Conservation (phyloP, 92 coral and sea anemone genomes). For the Porites cylindrica region DNA sequence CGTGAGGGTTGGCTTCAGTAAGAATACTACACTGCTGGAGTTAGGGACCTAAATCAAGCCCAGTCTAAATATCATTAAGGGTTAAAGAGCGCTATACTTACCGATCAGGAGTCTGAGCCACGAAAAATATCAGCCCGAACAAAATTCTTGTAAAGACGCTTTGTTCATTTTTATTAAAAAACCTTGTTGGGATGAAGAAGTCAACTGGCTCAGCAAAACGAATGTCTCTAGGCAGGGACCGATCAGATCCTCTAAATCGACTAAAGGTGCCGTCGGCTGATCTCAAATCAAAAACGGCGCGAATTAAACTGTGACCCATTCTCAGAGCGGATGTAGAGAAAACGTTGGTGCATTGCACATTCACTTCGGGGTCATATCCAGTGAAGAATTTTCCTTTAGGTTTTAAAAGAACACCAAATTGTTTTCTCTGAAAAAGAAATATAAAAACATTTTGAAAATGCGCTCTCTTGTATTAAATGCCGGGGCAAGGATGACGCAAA, state of each 20-base stretch:
- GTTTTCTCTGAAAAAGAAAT: constrained; percentile 3
- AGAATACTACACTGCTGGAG: too few relatives aligned
- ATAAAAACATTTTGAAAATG: not conserved
- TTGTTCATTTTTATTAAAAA: too few relatives aligned
- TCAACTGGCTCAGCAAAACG: not conserved
- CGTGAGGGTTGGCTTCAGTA: too few relatives aligned
- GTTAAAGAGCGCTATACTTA: too few relatives aligned
- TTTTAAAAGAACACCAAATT: not conserved
- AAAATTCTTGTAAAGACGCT: too few relatives aligned
- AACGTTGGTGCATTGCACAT: constrained; percentile 70
- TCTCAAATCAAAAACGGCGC: constrained; percentile 49
- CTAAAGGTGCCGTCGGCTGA: too few relatives aligned
- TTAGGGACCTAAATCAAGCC: too few relatives aligned
- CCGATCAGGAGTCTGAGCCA: too few relatives aligned
- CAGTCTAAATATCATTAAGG: too few relatives aligned
- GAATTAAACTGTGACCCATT: constrained; percentile 83
- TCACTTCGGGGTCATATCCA: constrained; percentile 67
- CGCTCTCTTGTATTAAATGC: not conserved
- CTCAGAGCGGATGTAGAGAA: constrained; percentile 90
- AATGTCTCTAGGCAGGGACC: not conserved
- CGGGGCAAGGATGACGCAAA: not conserved
- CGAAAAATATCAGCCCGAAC: too few relatives aligned
- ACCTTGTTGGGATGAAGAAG: too few relatives aligned
- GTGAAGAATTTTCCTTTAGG: not conserved
- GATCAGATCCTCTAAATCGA: too few relatives aligned